Evolutionary conservation across 2,797 vertebrate species (phyloP), one percentile per base, ranked within the genome.

Genomic region (Iguana delicatissima): DNA sequence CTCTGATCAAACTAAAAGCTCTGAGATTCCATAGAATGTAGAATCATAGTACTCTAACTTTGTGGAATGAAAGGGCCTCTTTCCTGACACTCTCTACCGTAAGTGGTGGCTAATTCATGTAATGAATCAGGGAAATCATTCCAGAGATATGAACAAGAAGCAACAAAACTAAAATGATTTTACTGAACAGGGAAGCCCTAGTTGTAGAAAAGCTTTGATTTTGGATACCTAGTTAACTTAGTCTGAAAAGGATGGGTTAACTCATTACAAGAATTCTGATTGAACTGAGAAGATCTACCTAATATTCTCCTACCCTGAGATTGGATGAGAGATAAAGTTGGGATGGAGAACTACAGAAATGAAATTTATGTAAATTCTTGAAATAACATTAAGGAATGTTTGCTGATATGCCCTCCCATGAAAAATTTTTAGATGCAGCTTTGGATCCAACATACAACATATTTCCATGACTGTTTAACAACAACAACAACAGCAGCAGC

Each of bases 61-160:
- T 69, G 67, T 32, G 67, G 67, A 69, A 32, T 69, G 29, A 69
- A 69, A 32, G 26, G 29, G 10, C 29, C 12, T 29, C 67, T 14
- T 42, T 7, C 38, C 2, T 29, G 2, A 46, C 26, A 50, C 24
- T 69, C 1, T n/a, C 14, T 85, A n/a, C 29, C 52, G 29, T 32
- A 72, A 14, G 42, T 16, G 29, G 24, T 46, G 62, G 24, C 2
- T 13, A 32, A 26, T 9, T 82, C 14, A 82, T 55, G 32, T n/a
- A 82, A 59, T 73, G 29, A 50, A 22, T 73, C 4, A 26, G 22
- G 32, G 50, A 59, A 73, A 22, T 6, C 26, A 59, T 82, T 82
- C 26, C 73, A 59, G 64, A 88, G 81, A 88, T 69, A 69, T 55
- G 35, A 87, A 67, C n/a, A 81, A 69, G 26, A 72, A 72, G 6